Conservation (phyloP, 2,888 invertebrate genomes). For the Creontiades dilutus region DNA sequence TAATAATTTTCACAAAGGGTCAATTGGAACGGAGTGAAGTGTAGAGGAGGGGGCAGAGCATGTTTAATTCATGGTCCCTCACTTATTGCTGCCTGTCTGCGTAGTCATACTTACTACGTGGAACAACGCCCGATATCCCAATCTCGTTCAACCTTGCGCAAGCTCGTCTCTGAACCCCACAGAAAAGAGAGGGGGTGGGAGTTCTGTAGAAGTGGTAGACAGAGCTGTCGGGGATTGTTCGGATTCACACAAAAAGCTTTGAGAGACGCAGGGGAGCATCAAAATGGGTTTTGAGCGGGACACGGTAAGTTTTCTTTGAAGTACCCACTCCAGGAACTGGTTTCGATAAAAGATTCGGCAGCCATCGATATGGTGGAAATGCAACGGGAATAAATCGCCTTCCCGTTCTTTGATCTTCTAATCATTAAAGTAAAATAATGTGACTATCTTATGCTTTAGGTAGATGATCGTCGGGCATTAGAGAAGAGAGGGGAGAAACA, state of each 20-base stretch:
- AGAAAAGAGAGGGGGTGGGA: neutral
- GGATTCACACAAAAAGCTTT: neutral
- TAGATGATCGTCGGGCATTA: too few species aligned
- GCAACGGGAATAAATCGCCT: constrained; percentile 5
- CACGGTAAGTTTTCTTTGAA: constrained; percentile 30
- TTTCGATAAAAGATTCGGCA: constrained; percentile 26
- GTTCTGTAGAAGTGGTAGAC: neutral
- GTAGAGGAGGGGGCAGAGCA: neutral
- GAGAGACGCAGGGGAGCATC: neutral
- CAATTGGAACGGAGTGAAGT: neutral
- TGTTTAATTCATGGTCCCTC: constrained; percentile 51
- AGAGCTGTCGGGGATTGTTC: neutral
- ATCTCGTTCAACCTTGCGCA: neutral
- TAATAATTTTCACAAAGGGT: constrained; percentile 43
- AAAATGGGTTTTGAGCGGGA: constrained; percentile 4
- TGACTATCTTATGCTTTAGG: neutral
- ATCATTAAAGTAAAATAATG: neutral
- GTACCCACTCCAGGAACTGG: neutral
- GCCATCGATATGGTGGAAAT: neutral
- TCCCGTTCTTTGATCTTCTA: constrained; percentile 6
- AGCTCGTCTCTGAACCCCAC: too few species aligned
- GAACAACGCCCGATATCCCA: neutral
- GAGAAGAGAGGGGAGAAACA: too few species aligned
- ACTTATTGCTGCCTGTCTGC: constrained; percentile 22
- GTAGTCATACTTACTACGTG: neutral